Evolutionary conservation across 92 coral and sea anemone genomes (phyloP), one percentile per base, ranked within the genome.

Genomic region (Epizoanthus illoricatus): DNA sequence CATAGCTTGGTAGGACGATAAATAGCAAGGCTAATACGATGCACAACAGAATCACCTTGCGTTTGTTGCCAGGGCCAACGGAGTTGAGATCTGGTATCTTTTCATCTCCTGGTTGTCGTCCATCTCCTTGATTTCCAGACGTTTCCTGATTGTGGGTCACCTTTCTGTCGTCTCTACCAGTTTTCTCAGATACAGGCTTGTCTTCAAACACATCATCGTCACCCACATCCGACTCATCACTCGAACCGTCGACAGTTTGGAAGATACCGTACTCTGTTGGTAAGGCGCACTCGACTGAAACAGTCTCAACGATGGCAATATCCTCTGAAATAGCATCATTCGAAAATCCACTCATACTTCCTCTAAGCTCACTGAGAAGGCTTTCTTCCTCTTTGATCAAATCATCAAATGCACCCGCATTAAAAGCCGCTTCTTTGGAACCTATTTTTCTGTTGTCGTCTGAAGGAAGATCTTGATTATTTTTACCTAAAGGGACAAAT

Each of bases 1-100:
- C 40, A 55, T 28, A 73, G 24, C 75, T 79, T 17, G 92, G 85
- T 11, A 89, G 84, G 54, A 89, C 41, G 33, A 84, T 69, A 7
- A 89, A 40, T 17, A 79, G 74, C 15, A 79, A 65, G 16, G 68
- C 92, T 62, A 85, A 58, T 41, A 82, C 41, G 42, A 89, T 57
- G 62, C 83, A 89, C 52, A 82, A 39, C 23, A 75, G 54, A 4
- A 85, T 55, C 41, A 62, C 80, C 33, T 78, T 41, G 82, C 23
- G 2, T 28, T 62, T 78, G 18, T 63, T 45, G 5, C 60, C 57
- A 20, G 82, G 24, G 28, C 19, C 45, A 7, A 78, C 61, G 7
- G 59, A n/a, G 45, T 55, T 39, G 15, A 63, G 28, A 23, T 78
- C 61, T 63, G 71, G 69, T 43, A 61, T 19, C 15, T 68, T 68